These are phyloP conservation scores for Pheosia tremula DNA, from an alignment of 2,888 invertebrate genomes.

Conservation along the genomic window DNA sequence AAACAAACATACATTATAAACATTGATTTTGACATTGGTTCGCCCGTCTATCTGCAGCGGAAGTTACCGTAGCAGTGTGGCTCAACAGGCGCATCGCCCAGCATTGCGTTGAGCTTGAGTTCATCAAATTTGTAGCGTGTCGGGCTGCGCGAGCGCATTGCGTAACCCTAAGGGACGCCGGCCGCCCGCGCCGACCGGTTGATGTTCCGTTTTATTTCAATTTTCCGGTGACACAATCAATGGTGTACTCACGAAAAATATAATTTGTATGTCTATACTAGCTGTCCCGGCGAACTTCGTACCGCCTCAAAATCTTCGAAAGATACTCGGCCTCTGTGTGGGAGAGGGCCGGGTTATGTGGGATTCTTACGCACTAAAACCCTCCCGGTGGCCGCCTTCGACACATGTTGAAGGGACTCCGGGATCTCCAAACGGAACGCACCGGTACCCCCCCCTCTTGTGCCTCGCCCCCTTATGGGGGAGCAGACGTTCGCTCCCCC, in stretches of 20 bases:
- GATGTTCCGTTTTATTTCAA: constrained; percentile 27
- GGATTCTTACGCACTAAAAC: too few species aligned
- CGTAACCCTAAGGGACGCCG: constrained; percentile 22
- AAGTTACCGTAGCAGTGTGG: constrained; percentile 20
- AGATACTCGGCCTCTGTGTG: too few species aligned
- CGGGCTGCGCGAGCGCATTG: constrained; percentile 30
- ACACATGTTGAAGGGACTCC: too few species aligned
- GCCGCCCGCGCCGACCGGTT: constrained; percentile 9
- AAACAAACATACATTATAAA: too few species aligned
- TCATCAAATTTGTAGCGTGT: constrained; percentile 37
- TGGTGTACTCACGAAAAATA: neutral
- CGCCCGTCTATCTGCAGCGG: constrained; percentile 28
- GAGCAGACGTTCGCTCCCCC: too few species aligned
- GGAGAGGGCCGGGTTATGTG: too few species aligned
- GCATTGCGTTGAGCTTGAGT: constrained; percentile 53
- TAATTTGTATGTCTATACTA: neutral
- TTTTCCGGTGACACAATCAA: constrained; percentile 5
- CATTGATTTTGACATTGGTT: neutral
- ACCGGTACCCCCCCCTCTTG: too few species aligned
- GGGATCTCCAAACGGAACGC: too few species aligned
- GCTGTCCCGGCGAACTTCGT: too few species aligned
- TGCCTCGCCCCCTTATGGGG: too few species aligned
- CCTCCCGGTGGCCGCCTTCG: too few species aligned
- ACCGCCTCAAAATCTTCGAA: too few species aligned
- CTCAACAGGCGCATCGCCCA: constrained; percentile 31